Conservation (phyloP, 2,113 vertebrate genomes). For the human (Homo sapiens) region DNA sequence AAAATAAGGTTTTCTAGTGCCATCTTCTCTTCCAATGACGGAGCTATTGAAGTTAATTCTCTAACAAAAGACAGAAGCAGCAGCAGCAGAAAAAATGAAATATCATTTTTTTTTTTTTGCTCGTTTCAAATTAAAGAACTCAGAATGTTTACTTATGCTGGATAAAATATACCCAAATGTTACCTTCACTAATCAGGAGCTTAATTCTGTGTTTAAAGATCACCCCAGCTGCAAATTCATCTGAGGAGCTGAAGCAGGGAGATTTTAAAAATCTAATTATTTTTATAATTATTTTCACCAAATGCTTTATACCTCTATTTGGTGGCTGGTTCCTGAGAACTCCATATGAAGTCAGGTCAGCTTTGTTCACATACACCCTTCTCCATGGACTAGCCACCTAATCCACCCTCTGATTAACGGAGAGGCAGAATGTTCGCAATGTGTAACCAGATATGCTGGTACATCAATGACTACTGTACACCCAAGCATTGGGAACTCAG, state of each 20-base stretch:
- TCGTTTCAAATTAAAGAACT: constrained; percentile 57
- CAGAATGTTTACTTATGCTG: constrained; percentile 38
- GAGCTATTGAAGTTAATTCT: constrained; percentile 15
- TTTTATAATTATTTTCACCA: constrained; percentile 73
- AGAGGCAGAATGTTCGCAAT: not conserved
- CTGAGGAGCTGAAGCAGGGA: constrained; percentile 57
- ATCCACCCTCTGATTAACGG: constrained; percentile 17
- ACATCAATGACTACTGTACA: not conserved
- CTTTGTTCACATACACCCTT: not conserved
- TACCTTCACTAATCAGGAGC: constrained; percentile 67
- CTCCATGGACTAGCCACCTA: not conserved
- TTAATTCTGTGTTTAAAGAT: constrained; percentile 63
- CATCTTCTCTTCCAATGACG: not conserved
- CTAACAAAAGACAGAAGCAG: constrained; percentile 30
- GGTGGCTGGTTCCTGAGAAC: not conserved
- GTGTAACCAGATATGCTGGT: not conserved
- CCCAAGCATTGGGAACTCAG: not conserved
- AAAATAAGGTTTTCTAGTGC: not conserved
- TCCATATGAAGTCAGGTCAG: constrained; percentile 13
- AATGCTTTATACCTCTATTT: constrained; percentile 45
- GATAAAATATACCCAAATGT: constrained; percentile 49
- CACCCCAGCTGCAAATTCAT: constrained; percentile 42
- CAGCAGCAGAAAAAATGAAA: constrained; percentile 31
- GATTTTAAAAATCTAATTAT: constrained; percentile 64
- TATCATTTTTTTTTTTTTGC: not conserved